Evolutionary conservation across 2,888 invertebrate species (phyloP).

Genomic region (Cosmorhoe ocellata): DNA sequence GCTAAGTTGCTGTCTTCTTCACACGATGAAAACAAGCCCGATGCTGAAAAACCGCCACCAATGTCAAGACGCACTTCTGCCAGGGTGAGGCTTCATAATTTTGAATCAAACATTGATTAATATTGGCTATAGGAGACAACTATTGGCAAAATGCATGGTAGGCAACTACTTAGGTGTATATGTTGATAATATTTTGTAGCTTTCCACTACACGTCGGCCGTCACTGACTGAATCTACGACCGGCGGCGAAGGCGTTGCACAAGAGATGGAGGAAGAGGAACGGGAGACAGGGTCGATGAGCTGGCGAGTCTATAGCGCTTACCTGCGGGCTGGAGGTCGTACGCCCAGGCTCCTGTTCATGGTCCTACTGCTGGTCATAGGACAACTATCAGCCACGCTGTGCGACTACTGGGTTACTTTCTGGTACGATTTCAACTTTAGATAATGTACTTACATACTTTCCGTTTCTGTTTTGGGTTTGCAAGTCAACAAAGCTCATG

Average conservation of each 20-base stretch:
- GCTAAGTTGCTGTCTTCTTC: conserved; percentile 79
- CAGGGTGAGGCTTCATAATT: conserved; percentile 55
- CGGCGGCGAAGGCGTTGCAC: conserved; percentile 66
- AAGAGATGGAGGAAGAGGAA: conserved; percentile 84
- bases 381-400: conserved; percentile 86
- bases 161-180: no score
- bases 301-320: conserved; percentile 84
- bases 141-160: no score
- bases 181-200: no score
- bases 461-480: no score
- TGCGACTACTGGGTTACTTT: conserved; percentile 90
- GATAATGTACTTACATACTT: not conserved
- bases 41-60: conserved; percentile 56
- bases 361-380: conserved; percentile 80
- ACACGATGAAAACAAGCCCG: conserved; percentile 69
- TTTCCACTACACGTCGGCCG: conserved; percentile 72
- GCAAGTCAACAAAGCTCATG: not conserved
- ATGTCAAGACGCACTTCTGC: conserved; percentile 69
- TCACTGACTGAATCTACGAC: conserved; percentile 74
- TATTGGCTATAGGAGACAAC: no score
- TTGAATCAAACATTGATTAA: no score
- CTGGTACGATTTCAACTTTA: conserved; percentile 75
- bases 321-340: conserved; percentile 83
- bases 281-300: conserved; percentile 85
- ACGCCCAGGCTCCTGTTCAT: conserved; percentile 77